These are phyloP conservation scores for Erythrocebus patas DNA, from an alignment of 2,113 vertebrate genomes.

Conservation along the genomic window DNA sequence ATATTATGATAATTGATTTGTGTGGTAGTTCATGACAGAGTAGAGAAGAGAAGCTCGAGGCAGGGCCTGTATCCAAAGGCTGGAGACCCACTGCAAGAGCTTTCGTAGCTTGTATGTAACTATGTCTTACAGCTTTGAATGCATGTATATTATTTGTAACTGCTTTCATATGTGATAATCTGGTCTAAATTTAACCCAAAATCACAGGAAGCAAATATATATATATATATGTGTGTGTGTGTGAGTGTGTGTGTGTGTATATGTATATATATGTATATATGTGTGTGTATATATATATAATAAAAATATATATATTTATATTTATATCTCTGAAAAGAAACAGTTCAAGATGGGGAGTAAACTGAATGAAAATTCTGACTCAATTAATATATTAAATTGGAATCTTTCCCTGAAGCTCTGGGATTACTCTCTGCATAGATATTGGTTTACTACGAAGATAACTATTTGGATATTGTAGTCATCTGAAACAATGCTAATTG, in stretches of 20 bases:
- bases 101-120: neutral
- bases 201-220: neutral
- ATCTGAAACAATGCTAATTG: neutral
- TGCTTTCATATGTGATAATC: neutral
- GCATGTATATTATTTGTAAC: neutral
- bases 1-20: neutral
- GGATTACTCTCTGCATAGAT: neutral
- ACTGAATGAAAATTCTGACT: neutral
- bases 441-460: neutral
- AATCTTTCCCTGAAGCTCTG: neutral
- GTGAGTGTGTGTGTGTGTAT: accelerated
- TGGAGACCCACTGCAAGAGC: neutral
- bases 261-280: no score
- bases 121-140: neutral
- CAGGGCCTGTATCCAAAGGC: accelerated
- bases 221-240: no score
- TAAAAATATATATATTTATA: no score
- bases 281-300: no score
- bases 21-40: neutral
- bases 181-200: neutral
- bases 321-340: no score
- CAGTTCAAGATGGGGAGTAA: neutral
- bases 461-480: neutral
- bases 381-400: neutral
- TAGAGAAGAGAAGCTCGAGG: neutral